Evolutionary conservation across 2,888 invertebrate genomes (phyloP), one percentile per base, ranked within the genome.

Genomic region (Agrotis segetum): DNA sequence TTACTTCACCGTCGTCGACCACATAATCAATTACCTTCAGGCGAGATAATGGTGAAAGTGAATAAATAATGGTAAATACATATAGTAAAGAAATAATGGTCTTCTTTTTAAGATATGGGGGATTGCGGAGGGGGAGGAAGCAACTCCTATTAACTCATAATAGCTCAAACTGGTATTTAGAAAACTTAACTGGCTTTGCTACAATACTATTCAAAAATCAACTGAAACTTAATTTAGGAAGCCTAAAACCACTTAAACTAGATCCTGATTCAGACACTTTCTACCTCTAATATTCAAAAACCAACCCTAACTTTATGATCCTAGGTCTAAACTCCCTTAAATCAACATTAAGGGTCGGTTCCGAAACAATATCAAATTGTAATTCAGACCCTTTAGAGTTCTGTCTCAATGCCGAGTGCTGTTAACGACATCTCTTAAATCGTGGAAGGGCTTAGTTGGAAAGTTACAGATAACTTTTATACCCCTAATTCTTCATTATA

Each of bases 301-400:
- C 5, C 34, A n/a, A 13, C 16, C 24, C 1, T 61, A n/a, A 56
- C 0, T 21, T 5, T 13, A 40, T 0, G 11, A 0, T 2, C 0
- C 52, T 61, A 71, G 34, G 40, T 40, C 24, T 19, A 40, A 61
- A 77, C 40, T 11, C 19, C 3, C 2, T 68, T 49, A 61, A 46
- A 47, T 34, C n/a, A 40, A 40, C 6, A 6, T 17, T 77, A 46
- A 56, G 71, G 56, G 50, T 50, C 14, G 46, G 24, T 71, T 55
- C 46, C 1, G 67, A 82, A 82, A 83, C 75, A 83, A 71, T 75
- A 83, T 81, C 71, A 83, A 81, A 83, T 59, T 21, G 71, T 65
- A 72, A 83, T 83, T 59, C 50, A n/a, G 63, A 40, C 55, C 78
- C 55, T 71, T 77, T 13, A 19, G 46, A 61, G 16, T 56, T 68